Conservation (phyloP, 2,888 invertebrate genomes). For the Operophtera brumata region DNA sequence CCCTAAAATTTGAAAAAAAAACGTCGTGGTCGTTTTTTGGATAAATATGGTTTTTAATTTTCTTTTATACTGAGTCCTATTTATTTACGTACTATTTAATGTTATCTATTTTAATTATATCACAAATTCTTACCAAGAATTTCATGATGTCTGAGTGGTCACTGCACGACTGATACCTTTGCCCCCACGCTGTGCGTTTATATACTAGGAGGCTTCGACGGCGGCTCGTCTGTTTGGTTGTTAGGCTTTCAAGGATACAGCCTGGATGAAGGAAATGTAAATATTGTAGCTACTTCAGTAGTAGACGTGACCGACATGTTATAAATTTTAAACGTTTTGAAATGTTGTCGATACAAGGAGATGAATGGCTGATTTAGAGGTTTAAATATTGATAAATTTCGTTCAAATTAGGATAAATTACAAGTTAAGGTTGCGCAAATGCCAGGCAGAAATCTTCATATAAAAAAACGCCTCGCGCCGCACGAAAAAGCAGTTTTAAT, state of each 20-base stretch:
- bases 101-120: not conserved
- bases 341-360: too few relatives aligned
- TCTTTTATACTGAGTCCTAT: not conserved
- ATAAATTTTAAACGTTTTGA: too few relatives aligned
- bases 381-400: too few relatives aligned
- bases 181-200: slow-evolving; percentile 16
- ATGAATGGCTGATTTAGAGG: too few relatives aligned
- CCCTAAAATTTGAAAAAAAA: too few relatives aligned
- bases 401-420: too few relatives aligned
- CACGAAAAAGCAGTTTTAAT: too few relatives aligned
- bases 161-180: slow-evolving; percentile 27
- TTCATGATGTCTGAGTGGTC: slow-evolving; percentile 35
- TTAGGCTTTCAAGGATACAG: slow-evolving; percentile 27
- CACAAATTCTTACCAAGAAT: slow-evolving; percentile 33
- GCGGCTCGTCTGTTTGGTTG: not conserved
- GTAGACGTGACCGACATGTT: slow-evolving; percentile 7
- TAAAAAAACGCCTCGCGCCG: too few relatives aligned
- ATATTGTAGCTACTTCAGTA: not conserved
- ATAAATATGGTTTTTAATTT: not conserved
- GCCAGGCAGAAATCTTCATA: too few relatives aligned
- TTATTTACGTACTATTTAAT: not conserved
- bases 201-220: slow-evolving; percentile 20
- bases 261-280: slow-evolving; percentile 24
- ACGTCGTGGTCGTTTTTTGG: not conserved
- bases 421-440: too few relatives aligned